Evolutionary conservation across 2,113 vertebrate species (phyloP), one percentile per base, ranked within the genome.

Genomic region (Pipra filicauda): DNA sequence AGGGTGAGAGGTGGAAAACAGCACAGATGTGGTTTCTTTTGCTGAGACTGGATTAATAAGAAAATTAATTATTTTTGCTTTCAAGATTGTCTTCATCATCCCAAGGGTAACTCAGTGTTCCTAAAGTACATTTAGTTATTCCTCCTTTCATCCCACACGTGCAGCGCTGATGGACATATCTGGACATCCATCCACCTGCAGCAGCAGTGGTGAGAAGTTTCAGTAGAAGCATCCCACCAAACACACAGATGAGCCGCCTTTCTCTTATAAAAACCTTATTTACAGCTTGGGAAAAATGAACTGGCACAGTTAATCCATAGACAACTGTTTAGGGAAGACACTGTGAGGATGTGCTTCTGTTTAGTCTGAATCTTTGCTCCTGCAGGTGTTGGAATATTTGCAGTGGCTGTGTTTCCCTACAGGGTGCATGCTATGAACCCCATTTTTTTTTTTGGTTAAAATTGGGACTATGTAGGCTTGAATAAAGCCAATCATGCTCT

Each of bases 161-260:
- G 19, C 24, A 66, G 28, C 46, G 33, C 41, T 81, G 57, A 19
- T 49, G 61, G 54, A 55, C 5, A 12, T 20, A 44, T 41, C n/a
- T 48, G 55, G 22, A 52, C 61, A 77, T 30, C 12, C 51, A 73
- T 24, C 12, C 43, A 17, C 17, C 6, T n/a, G n/a, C 27, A 62
- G 52, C 22, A 65, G 33, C 0, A 0, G 8, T 70, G 33, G n/a
- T 0, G 1, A 70, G 61, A 30, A 37, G 9, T 70, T 66, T 58
- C 65, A 44, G 24, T 24, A 48, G 19, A 71, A 46, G 33, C 16
- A 37, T 23, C 7, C 33, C 2, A 4, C 28, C 65, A 87, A 44
- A 49, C 28, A 23, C 18, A 17, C 28, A 74, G 27, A 30, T 1
- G 3, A 85, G 11, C 33, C 61, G 35, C 54, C 23, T 61, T 35